These are phyloP conservation scores for Slavum lentiscoides DNA, from an alignment of 2,888 invertebrate species.

Conservation along the genomic window DNA sequence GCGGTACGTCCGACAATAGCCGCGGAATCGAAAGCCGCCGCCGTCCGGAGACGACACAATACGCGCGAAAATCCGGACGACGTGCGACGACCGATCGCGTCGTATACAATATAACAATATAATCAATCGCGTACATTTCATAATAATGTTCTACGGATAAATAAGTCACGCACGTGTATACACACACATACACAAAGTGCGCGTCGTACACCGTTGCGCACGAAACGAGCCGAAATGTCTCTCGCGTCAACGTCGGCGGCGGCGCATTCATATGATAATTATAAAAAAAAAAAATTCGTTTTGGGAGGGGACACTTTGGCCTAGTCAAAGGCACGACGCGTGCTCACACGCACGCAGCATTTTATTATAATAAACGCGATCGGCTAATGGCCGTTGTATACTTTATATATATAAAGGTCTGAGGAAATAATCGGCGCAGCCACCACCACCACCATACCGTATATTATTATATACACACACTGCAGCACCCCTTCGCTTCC, in stretches of 20 bases:
- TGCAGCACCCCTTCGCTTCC: slow-evolving; percentile 4
- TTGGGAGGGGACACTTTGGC: background rate
- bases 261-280: slow-evolving; percentile 18
- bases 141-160: background rate
- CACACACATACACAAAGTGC: background rate
- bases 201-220: background rate
- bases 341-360: background rate
- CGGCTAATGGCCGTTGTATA: too few relatives aligned
- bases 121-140: background rate
- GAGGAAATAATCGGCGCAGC: slow-evolving; percentile 17
- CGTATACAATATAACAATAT: background rate
- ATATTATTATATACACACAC: too few relatives aligned
- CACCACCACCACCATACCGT: background rate
- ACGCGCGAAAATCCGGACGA: background rate
- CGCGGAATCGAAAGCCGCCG: too few relatives aligned
- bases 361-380: slow-evolving; percentile 4
- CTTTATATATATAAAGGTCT: background rate
- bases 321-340: background rate
- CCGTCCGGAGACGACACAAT: background rate
- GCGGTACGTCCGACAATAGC: too few relatives aligned
- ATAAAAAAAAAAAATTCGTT: background rate
- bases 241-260: background rate
- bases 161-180: slow-evolving; percentile 13
- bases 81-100: background rate
- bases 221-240: background rate